Conservation (phyloP, 2,113 vertebrate species). For the Gavialis gangeticus region DNA sequence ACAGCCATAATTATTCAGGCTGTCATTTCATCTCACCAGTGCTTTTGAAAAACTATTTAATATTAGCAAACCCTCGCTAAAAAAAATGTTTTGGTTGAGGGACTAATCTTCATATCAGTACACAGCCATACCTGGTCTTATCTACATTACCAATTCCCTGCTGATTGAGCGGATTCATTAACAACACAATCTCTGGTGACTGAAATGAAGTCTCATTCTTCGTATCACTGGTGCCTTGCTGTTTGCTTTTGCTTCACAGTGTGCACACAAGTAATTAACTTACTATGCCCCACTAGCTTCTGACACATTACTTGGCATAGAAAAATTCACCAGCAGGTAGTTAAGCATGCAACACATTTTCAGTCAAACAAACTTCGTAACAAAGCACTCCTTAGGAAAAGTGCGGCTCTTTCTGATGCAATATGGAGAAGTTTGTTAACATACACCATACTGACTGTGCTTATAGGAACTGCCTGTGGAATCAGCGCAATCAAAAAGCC, state of each 20-base stretch:
- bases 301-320: constrained; percentile 68
- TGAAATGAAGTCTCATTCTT: constrained; percentile 72
- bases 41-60: constrained; percentile 41
- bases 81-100: constrained; percentile 61
- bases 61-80: constrained; percentile 43
- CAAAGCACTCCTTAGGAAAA: constrained; percentile 38
- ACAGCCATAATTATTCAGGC: constrained; percentile 48
- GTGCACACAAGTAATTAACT: constrained; percentile 79
- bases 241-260: constrained; percentile 71
- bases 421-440: neutral
- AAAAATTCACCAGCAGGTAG: constrained; percentile 70
- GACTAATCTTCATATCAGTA: constrained; percentile 53
- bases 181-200: constrained; percentile 63
- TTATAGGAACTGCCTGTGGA: neutral
- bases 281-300: constrained; percentile 70
- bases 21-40: neutral
- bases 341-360: constrained; percentile 75
- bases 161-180: constrained; percentile 73
- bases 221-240: constrained; percentile 58
- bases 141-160: constrained; percentile 52
- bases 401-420: neutral
- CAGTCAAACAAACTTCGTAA: constrained; percentile 65
- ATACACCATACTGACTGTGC: fast-evolving
- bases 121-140: constrained; percentile 59
- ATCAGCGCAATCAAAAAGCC: too few relatives aligned